A percentile compares a stretch with the other conserved stretches of the same genome.
These are phyloP conservation scores for Cephonodes hylas DNA, from an alignment of 2,888 invertebrate genomes.

Conservation along the genomic window DNA sequence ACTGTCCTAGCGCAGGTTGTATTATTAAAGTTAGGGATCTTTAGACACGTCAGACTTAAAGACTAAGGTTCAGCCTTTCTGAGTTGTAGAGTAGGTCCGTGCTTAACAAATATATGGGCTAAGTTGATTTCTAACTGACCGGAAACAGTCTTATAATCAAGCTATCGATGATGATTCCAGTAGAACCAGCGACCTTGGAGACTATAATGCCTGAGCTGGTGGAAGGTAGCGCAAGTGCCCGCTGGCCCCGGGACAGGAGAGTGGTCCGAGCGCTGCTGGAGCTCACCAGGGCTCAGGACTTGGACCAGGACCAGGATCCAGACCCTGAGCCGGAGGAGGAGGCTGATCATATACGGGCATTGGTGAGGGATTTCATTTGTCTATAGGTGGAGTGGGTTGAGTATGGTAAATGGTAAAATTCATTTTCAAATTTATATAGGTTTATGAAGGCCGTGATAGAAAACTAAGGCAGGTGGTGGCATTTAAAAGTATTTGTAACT, in stretches of 20 bases:
- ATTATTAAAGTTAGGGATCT: too few species aligned
- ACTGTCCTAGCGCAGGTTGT: too few species aligned
- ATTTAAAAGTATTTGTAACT: too few species aligned
- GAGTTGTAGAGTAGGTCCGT: too few species aligned
- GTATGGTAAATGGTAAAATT: too few species aligned
- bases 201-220: slow-evolving; percentile 67
- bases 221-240: slow-evolving; percentile 79
- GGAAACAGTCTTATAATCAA: too few species aligned
- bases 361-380: not conserved
- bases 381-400: too few species aligned
- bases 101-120: too few species aligned
- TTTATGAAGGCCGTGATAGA: not conserved
- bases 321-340: not conserved
- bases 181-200: slow-evolving; percentile 40
- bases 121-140: too few species aligned
- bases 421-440: not conserved
- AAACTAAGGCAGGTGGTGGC: not conserved
- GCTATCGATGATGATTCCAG: too few species aligned
- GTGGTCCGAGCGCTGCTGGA: slow-evolving; percentile 87
- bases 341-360: not conserved
- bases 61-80: too few species aligned
- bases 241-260: slow-evolving; percentile 85
- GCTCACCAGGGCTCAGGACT: slow-evolving; percentile 79
- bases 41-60: too few species aligned
- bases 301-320: slow-evolving; percentile 19